Evolutionary conservation across 2,797 vertebrate species (phyloP).

Genomic region (Buphagus erythrorhynchus): DNA sequence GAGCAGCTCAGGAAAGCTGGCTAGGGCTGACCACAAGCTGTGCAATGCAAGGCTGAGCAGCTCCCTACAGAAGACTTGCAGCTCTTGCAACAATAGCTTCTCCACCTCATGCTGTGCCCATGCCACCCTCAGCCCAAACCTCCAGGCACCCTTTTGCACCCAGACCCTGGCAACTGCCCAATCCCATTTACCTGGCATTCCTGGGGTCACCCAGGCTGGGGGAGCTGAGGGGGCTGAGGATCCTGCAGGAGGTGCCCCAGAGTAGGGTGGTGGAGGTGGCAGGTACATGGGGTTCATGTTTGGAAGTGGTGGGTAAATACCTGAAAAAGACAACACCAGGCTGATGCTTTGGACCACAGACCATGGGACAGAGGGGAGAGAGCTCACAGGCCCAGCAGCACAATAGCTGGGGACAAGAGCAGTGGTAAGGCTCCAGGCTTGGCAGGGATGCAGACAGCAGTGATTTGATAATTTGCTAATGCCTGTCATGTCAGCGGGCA

Average conservation of each 20-base stretch:
- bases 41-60: neutral
- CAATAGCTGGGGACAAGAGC: neutral
- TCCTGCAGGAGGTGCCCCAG: constrained; percentile 75
- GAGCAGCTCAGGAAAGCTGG: neutral
- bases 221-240: constrained; percentile 40
- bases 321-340: neutral
- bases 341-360: neutral
- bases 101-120: rapidly evolving
- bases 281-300: constrained; percentile 78
- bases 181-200: constrained; percentile 50
- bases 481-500: neutral
- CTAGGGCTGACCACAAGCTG: neutral
- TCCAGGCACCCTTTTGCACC: neutral
- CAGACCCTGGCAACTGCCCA: neutral
- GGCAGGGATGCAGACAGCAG: neutral
- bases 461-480: neutral
- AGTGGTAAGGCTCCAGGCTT: neutral
- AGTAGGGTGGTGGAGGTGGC: constrained; percentile 87
- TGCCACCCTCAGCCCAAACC: neutral
- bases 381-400: neutral
- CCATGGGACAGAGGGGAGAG: neutral
- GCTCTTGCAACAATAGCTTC: neutral
- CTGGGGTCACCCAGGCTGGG: constrained; percentile 17
- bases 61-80: neutral
- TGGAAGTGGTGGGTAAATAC: constrained; percentile 72